These are phyloP conservation scores for Bovichtus diacanthus DNA, from an alignment of 2,797 vertebrate species.

Conservation along the genomic window DNA sequence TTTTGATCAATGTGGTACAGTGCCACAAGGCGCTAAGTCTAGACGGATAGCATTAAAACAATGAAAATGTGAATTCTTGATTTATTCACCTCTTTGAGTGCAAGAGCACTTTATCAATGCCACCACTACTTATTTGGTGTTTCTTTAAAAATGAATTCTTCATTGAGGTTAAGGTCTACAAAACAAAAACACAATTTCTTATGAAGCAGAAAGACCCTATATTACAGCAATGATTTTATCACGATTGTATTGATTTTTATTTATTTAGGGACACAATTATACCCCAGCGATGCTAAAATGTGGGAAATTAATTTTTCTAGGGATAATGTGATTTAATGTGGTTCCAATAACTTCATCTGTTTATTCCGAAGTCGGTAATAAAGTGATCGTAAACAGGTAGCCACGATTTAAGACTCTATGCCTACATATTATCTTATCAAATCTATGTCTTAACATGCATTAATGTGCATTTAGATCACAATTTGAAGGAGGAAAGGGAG, in stretches of 20 bases:
- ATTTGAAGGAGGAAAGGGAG: background rate
- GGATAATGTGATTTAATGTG: constrained; percentile 4
- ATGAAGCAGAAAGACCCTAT: background rate
- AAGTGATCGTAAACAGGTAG: constrained; percentile 19
- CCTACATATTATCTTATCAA: background rate
- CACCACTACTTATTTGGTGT: background rate
- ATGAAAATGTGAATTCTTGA: constrained; percentile 24
- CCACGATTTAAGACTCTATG: constrained; percentile 20
- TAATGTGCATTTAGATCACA: constrained; percentile 8
- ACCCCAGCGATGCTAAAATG: background rate
- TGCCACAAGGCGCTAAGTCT: constrained; percentile 14
- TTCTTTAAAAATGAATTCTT: background rate
- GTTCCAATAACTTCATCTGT: background rate
- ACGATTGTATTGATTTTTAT: background rate
- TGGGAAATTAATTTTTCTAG: constrained; percentile 5
- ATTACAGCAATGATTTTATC: background rate
- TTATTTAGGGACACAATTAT: background rate
- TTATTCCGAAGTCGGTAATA: constrained; percentile 7
- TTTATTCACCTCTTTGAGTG: constrained; percentile 5
- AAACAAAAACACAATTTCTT: constrained; percentile 5
- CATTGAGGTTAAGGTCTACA: background rate
- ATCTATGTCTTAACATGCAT: constrained; percentile 8
- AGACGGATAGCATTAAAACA: constrained; percentile 24
- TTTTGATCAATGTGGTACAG: constrained; percentile 2
- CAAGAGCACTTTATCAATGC: constrained; percentile 1